These are phyloP conservation scores for Spodoptera frugiperda DNA, from an alignment of 1,140 invertebrate species.

Conservation along the genomic window DNA sequence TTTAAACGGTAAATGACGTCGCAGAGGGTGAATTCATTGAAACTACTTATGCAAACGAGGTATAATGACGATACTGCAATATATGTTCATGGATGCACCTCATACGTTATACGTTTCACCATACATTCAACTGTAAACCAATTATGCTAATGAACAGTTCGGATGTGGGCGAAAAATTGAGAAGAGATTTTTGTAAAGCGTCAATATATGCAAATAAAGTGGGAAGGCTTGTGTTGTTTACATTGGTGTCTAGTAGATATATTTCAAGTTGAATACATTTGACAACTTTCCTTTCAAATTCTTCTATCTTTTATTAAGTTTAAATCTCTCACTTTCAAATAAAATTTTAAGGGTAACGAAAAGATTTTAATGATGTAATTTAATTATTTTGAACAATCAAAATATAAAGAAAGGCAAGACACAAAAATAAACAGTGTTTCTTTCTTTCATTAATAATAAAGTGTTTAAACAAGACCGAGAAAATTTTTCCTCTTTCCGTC, in stretches of 20 bases:
- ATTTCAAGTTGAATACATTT: too few species aligned
- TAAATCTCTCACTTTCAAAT: too few species aligned
- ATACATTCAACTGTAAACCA: constrained; percentile 27
- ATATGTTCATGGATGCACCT: constrained; percentile 35
- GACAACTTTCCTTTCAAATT: too few species aligned
- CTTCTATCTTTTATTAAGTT: too few species aligned
- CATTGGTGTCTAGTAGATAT: not conserved
- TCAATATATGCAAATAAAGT: constrained; percentile 24
- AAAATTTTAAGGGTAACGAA: too few species aligned
- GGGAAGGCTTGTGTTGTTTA: not conserved
- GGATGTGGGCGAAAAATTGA: constrained; percentile 16
- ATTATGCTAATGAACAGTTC: constrained; percentile 36
- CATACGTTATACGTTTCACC: constrained; percentile 11
- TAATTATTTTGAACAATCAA: too few species aligned
- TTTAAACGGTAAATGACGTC: constrained; percentile 37
- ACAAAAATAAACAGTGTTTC: not conserved
- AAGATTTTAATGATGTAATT: too few species aligned
- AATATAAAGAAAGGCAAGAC: too few species aligned
- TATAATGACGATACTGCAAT: constrained; percentile 54
- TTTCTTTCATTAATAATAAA: not conserved
- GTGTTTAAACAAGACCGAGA: not conserved
- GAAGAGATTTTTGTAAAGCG: constrained; percentile 22
- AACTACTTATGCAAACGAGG: constrained; percentile 61
- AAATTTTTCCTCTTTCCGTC: not conserved
- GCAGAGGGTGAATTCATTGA: constrained; percentile 47